Evolutionary conservation across 2,113 vertebrate genomes (phyloP).

Genomic region (Lepus europaeus): DNA sequence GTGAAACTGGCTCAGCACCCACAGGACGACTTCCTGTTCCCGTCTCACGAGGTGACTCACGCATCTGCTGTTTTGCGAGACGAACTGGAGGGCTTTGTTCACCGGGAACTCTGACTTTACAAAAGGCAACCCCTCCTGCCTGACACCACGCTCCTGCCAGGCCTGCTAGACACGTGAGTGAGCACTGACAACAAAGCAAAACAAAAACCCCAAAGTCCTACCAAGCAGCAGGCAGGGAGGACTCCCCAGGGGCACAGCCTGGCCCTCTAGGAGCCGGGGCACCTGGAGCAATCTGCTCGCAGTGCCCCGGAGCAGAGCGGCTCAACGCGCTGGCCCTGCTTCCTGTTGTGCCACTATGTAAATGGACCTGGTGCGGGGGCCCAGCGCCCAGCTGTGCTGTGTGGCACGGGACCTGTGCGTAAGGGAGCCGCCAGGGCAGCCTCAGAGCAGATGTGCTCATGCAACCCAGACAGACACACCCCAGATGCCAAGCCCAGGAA

Average conservation of each 20-base stretch:
- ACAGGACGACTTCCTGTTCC: slow-evolving; percentile 35
- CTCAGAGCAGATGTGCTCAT: not conserved
- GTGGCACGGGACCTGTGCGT: not conserved
- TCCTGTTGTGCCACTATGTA: slow-evolving; percentile 79
- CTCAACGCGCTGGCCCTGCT: slow-evolving; percentile 21
- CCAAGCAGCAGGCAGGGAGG: not conserved
- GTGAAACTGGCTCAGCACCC: slow-evolving; percentile 47
- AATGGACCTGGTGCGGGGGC: slow-evolving; percentile 18
- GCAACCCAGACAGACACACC: not conserved
- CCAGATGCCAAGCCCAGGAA: not conserved
- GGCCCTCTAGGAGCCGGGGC: not conserved
- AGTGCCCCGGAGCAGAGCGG: not conserved
- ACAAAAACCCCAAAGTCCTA: not conserved
- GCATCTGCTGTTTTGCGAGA: slow-evolving; percentile 37
- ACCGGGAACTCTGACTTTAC: slow-evolving; percentile 26
- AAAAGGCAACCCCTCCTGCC: not conserved
- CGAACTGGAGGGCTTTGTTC: too few relatives aligned
- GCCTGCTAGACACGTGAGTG: slow-evolving; percentile 38
- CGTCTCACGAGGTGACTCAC: slow-evolving; percentile 8
- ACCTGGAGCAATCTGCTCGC: not conserved
- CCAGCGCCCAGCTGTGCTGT: not conserved
- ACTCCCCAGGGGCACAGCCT: not conserved
- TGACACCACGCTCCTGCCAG: not conserved
- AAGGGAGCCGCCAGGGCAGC: not conserved
- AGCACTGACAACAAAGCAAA: not conserved